Evolutionary conservation across 2,797 vertebrate genomes (phyloP), one percentile per base, ranked within the genome.

Genomic region (Lutjanus argentimaculatus): DNA sequence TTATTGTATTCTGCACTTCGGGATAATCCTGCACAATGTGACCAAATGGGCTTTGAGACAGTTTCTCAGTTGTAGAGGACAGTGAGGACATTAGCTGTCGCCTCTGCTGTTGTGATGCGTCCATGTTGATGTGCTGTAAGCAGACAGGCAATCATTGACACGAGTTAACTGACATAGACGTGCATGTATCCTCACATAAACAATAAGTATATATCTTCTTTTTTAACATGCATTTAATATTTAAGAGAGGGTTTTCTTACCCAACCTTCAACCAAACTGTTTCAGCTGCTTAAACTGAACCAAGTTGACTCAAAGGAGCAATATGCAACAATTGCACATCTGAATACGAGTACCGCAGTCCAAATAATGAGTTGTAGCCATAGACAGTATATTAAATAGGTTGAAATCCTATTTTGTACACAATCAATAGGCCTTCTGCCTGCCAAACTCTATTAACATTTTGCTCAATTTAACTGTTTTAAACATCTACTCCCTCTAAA

Each of bases 1-100:
- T 89, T 80, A 90, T 92, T 93, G 86, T 91, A 56, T 89, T 84
- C 86, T 65, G 75, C 80, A 59, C 74, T 84, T 83, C 9, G 43
- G 88, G 88, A 92, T 94, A 94, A 94, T 94, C 93, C 89, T 2
- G 67, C 86, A 86, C 88, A 90, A 93, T 88, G 89, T 92, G 89
- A 92, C 91, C 87, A 86, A 85, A 82, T 67, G 68, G 72, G 72
- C 84, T 90, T 88, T 83, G 85, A 90, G 88, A 81, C 64, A 71
- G 77, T 65, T 63, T 62, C 58, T 72, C 55, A 22, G 67, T 48
- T 30, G 75, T 78, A 84, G 89, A 94, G 92, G 93, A 94, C 91
- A 59, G 56, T 0, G 66, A 86, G 91, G 91, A 92, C 91, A 25
- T 78, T 69, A 17, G 55, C 70, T 57, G 71, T 59, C 68, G 55